Evolutionary conservation across 2,888 invertebrate species (phyloP), one percentile per base, ranked within the genome.

Genomic region (Drosophila rubida): DNA sequence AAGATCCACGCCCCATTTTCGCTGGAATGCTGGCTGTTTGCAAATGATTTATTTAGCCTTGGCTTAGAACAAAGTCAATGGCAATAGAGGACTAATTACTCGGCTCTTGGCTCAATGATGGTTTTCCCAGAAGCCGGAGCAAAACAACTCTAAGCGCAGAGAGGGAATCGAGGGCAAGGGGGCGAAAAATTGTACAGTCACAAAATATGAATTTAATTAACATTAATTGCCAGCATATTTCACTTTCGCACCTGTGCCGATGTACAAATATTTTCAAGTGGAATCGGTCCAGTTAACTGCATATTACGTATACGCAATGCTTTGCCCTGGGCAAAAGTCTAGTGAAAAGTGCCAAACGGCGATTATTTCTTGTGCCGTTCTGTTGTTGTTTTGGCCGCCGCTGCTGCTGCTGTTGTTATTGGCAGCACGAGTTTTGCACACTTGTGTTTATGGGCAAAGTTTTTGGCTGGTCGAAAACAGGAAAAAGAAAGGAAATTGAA

Each of bases 181-280:
- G 54, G 63, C 49, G 78, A 51, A 45, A 66, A 65, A 53, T 73
- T 59, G 67, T 54, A 39, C 39, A 54, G 61, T 71, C 60, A 73
- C 8, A 70, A 84, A 85, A 85, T 87, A 82, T 89, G 83, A 87
- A 83, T 88, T 89, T 90, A 86, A 90, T 90, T 90, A 89, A 83
- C 88, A 80, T 76, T 90, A 87, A 89, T 86, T 88, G 80, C 73
- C 55, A 63, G 58, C 67, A 75, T 78, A 86, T 80, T 74, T 78
- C 70, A 57, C 67, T 64, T 69, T 72, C 69, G 77, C 86, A 86
- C 82, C 88, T 90, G 84, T 57, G 77, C 68, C 75, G 58, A 49
- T 53, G 41, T 46, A 51, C 19, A 19, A 19, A 19, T 16, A 66
- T 59, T 54, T 60, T 51, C 62, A 58, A 65, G 42, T 51, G 30